These are phyloP conservation scores for Acropora yongei DNA, from an alignment of 64 coral and sea anemone species.

Conservation along the genomic window DNA sequence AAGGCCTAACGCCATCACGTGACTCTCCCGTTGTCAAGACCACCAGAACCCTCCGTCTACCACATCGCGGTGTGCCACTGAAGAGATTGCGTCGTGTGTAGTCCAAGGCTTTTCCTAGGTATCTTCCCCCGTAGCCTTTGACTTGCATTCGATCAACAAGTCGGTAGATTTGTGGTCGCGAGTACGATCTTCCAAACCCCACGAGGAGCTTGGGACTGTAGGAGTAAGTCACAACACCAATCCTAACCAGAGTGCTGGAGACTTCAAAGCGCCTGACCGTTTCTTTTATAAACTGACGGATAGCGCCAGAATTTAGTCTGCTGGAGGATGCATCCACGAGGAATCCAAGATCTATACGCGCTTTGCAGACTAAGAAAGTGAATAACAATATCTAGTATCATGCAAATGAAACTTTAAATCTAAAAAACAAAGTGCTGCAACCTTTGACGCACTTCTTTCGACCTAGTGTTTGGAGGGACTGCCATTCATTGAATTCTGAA, in stretches of 20 bases:
- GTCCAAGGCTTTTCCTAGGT: slow-evolving; percentile 38
- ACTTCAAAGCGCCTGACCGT: slow-evolving; percentile 56
- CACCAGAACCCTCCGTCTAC: slow-evolving; percentile 58
- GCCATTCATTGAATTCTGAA: neutral
- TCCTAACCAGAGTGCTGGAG: neutral
- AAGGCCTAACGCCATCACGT: slow-evolving; percentile 22
- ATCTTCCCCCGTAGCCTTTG: slow-evolving; percentile 3
- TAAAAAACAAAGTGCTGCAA: too few relatives aligned
- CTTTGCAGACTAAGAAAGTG: slow-evolving; percentile 40
- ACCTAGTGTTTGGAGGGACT: neutral
- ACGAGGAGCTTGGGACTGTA: slow-evolving; percentile 2
- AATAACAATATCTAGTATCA: neutral
- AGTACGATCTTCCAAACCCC: slow-evolving; percentile 24
- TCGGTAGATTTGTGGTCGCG: neutral
- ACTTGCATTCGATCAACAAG: slow-evolving; percentile 10
- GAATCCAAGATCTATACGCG: slow-evolving; percentile 66
- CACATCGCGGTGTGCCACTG: slow-evolving; percentile 36
- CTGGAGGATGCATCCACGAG: slow-evolving; percentile 52
- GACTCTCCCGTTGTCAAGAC: slow-evolving; percentile 53
- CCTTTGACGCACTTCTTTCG: too few relatives aligned
- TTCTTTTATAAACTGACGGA: slow-evolving; percentile 15
- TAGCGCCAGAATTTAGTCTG: neutral
- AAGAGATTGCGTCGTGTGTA: slow-evolving; percentile 52
- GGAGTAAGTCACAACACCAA: slow-evolving; percentile 49
- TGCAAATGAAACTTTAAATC: too few relatives aligned